A percentile compares a stretch with the other conserved stretches of the same genome.
Conservation (phyloP, 2,797 vertebrate genomes). For the Mastacembelus armatus region DNA sequence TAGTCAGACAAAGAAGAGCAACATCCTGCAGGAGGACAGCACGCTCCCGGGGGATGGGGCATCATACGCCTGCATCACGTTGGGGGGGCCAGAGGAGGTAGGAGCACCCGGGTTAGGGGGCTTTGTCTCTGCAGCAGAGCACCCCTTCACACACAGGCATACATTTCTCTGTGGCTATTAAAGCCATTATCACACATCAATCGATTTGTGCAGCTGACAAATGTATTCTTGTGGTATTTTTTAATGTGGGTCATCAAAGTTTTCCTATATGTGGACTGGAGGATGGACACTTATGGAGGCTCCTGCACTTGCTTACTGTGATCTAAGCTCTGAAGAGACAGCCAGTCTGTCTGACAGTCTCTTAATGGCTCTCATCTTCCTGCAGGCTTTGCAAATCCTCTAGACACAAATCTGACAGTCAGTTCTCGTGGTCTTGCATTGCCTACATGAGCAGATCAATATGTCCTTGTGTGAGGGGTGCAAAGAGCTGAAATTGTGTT, state of each 20-base stretch:
- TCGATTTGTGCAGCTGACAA: conserved; percentile 48
- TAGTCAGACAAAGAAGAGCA: conserved; percentile 81
- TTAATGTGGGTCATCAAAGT: conserved; percentile 53
- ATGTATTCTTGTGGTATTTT: conserved; percentile 41
- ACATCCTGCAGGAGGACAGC: conserved; percentile 78
- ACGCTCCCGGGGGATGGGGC: conserved; percentile 85
- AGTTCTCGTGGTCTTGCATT: conserved; percentile 34
- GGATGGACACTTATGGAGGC: conserved; percentile 53
- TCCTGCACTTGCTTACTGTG: conserved; percentile 56
- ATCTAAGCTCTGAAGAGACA: conserved; percentile 64
- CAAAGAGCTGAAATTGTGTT: conserved; percentile 34
- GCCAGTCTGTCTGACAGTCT: conserved; percentile 75
- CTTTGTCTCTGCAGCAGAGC: conserved; percentile 77
- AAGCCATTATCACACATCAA: conserved; percentile 50
- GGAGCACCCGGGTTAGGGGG: conserved; percentile 75
- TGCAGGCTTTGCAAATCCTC: conserved; percentile 52
- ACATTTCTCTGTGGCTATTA: conserved; percentile 45
- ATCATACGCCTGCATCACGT: conserved; percentile 85
- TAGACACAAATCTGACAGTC: conserved; percentile 50
- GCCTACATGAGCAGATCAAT: conserved; percentile 42
- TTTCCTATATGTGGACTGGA: conserved; percentile 13
- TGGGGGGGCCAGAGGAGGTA: conserved; percentile 85
- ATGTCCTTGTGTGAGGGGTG: conserved; percentile 7
- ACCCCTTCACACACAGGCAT: conserved; percentile 24
- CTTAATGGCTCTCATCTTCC: conserved; percentile 56